Evolutionary conservation across 1,140 invertebrate genomes (phyloP).

Genomic region (Ladona fulva): DNA sequence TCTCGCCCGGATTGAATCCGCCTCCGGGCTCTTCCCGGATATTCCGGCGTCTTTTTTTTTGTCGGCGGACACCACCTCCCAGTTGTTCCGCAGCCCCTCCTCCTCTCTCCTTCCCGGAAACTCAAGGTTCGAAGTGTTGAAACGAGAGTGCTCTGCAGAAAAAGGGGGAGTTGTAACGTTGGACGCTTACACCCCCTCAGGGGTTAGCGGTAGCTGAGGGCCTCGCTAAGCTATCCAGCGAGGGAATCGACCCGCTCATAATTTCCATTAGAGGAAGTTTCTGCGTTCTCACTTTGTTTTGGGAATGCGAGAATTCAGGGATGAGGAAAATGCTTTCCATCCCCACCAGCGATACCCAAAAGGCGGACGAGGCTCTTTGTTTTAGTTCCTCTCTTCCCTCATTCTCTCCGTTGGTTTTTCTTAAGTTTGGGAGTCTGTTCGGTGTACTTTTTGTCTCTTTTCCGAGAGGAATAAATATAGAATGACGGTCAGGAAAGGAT

Average conservation of each 20-base stretch:
- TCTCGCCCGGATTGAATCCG: too few relatives aligned
- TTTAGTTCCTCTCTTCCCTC: not conserved
- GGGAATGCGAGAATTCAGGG: not conserved
- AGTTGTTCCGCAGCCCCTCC: not conserved
- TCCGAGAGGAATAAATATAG: not conserved
- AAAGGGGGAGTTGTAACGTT: not conserved
- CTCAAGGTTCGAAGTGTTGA: not conserved
- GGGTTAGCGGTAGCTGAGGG: not conserved
- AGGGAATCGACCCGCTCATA: not conserved
- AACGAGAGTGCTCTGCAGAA: not conserved
- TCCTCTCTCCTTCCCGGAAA: not conserved
- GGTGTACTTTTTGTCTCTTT: not conserved
- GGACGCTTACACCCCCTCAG: not conserved
- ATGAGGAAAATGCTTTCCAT: not conserved
- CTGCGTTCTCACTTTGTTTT: not conserved
- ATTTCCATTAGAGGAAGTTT: conserved; percentile 7
- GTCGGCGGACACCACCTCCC: not conserved
- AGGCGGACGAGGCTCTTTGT: not conserved
- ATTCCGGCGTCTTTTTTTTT: too few relatives aligned
- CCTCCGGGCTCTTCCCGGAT: too few relatives aligned
- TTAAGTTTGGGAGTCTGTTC: not conserved
- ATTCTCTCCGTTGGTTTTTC: not conserved
- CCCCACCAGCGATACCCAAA: too few relatives aligned
- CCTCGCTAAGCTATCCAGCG: not conserved
- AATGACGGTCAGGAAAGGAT: not conserved